Base-by-base conservation (phyloP, 2,797 vertebrate species). In the Rousettus madagascariensis region DNA sequence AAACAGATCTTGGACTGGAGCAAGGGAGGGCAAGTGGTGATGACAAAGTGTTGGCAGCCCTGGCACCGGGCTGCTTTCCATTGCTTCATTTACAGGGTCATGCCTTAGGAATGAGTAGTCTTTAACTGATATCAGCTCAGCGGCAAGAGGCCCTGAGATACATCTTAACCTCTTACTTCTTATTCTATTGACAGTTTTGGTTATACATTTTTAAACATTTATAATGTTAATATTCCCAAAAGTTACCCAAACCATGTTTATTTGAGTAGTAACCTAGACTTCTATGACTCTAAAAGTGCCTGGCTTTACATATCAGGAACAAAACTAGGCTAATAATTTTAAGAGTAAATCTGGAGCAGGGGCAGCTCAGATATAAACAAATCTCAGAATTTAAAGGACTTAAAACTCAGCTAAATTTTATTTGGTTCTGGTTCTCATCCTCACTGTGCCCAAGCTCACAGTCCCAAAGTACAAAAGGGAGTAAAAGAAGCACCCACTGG, bases 291-390 rank as follows among this genome's bases (percentile, higher is more conserved):
- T 96, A 84, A 94, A 92, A 89, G 71, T 61, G 49, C 5, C 16
- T 86, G 28, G 36, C 86, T 86, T 95, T 96, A 92, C 22, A 92
- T 88, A 91, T 82, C 16, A 91, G 66, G 51, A 92, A 72, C 30
- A 97, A 96, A 96, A 86, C 43, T 63, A 53, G 43, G 41, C 20
- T 89, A 79, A 17, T 94, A 79, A 17, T 94, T 96, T 93, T 79
- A 59, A 95, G 66, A 77, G 26, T 82, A 90, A 86, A 72, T 92
- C 26, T 93, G 46, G 69, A 94, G 55, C 3, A 46, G 49, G 30
- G 49, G 38, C 26, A 94, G 68, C 28, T 91, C 85, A 83, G 46
- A 91, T 38, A 74, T 92, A 88, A 94, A 89, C 49, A 33, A 86
- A 91, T 59, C 68, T 74, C 49, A 36, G 75, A 57, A 26, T 94